A percentile compares a stretch with the other conserved stretches of the same genome.
phyloP scores from a whole-genome alignment of 2,113 vertebrate genomes.

The Orthonyx spaldingii region DNA sequence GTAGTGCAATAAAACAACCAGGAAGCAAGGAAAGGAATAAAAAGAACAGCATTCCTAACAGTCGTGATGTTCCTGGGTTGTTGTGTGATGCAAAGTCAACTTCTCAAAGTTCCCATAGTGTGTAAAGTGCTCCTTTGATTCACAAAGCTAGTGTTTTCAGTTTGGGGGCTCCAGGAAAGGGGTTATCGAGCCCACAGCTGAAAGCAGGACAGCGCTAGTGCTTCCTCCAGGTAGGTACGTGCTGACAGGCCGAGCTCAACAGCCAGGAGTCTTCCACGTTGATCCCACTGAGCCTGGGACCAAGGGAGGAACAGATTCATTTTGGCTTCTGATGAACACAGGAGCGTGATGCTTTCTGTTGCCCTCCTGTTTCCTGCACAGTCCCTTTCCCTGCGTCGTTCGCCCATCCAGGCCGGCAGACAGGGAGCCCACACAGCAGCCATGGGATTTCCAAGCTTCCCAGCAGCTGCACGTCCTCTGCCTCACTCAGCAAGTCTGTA shows the following conservation, averaged over 20 bases:
- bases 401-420: neutral
- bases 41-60: constrained; percentile 41
- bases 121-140: constrained; percentile 79
- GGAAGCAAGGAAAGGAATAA: constrained; percentile 50
- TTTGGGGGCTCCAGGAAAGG: neutral
- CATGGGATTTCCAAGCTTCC: neutral
- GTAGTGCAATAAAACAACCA: constrained; percentile 58
- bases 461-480: neutral
- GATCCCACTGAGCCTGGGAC: neutral
- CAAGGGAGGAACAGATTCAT: neutral
- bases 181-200: neutral
- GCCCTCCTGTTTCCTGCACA: neutral
- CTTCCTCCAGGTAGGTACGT: neutral
- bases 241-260: neutral
- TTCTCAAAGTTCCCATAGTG: constrained; percentile 35
- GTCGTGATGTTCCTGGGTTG: constrained; percentile 24
- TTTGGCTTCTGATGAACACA: neutral
- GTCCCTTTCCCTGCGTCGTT: neutral
- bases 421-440: neutral
- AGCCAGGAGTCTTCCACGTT: neutral
- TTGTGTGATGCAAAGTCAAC: constrained; percentile 16
- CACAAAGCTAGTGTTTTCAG: constrained; percentile 69
- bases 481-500: neutral
- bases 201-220: neutral
- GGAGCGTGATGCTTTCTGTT: neutral